Evolutionary conservation across 1,140 invertebrate species (phyloP).

Genomic region (Polypedilum pembai): DNA sequence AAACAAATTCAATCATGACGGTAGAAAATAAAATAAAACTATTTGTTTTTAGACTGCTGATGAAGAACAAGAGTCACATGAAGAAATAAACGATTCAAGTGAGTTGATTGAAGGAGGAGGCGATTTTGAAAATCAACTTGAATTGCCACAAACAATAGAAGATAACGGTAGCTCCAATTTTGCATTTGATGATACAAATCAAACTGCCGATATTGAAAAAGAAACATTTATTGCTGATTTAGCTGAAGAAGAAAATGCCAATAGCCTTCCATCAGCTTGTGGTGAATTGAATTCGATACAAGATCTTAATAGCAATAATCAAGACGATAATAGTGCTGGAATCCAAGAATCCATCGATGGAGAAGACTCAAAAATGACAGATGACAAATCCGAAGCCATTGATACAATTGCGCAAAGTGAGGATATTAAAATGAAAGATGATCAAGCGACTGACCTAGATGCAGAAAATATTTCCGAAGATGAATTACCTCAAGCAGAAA

Average conservation of each 20-base stretch:
- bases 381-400: conserved; percentile 15
- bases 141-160: neutral
- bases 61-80: neutral
- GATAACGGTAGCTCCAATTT: neutral
- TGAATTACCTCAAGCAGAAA: conserved; percentile 47
- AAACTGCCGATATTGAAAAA: neutral
- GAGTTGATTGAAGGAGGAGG: neutral
- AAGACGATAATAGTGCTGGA: conserved; percentile 27
- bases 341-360: conserved; percentile 23
- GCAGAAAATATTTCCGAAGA: conserved; percentile 63
- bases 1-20: too few species aligned
- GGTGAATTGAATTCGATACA: conserved; percentile 33
- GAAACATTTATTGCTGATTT: conserved; percentile 36
- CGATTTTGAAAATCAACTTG: neutral
- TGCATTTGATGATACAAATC: neutral
- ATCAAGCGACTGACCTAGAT: conserved; percentile 47
- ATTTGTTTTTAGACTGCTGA: neutral
- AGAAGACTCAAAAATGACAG: neutral
- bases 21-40: neutral
- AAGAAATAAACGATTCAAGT: conserved; percentile 26
- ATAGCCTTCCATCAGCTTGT: conserved; percentile 44
- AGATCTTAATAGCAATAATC: too few species aligned
- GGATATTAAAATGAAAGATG: conserved; percentile 32
- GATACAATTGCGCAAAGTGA: conserved; percentile 28
- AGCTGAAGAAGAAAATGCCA: conserved; percentile 41